Evolutionary conservation across 2,888 invertebrate genomes (phyloP), one percentile per base, ranked within the genome.

Genomic region (Drosophila testacea): DNA sequence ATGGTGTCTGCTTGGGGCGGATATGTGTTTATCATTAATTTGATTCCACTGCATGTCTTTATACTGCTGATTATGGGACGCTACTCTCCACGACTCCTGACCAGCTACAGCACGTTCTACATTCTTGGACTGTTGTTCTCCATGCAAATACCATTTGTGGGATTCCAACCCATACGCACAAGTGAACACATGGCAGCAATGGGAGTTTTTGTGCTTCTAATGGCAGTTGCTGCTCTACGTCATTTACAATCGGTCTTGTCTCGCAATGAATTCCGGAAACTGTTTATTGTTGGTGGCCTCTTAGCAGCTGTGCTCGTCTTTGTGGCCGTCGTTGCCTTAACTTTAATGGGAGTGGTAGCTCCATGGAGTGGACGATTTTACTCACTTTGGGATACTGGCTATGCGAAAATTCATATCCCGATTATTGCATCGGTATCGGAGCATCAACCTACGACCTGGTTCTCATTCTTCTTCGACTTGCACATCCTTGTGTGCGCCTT

Each of bases 1-100:
- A 99, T 99, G 99, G 99, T 99, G 2, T 99, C 99, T 72, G 99
- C 99, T 79, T 99, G 99, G 99, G 99, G 99, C 83, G 99, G 99
- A 76, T 99, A 99, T 91, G 99, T 99, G 42, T 99, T 99, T 92
- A 99, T 99, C 88, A 99, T 99, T 91, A 99, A 99, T 93, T 93
- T 99, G 90, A 99, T 99, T 80, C 99, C 99, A 0, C 94, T 99
- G 10, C 99, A 99, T 91, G 99, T 99, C 4, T 98, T 99, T 93
- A 96, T 96, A 2, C 93, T 99, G 42, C 94, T 99, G 47, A 93
- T 99, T 48, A 99, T 99, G 98, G 99, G 99, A 42, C 94, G 99
- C 59, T 99, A 96, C 93, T 98, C 98, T 1, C 96, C 96, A 90
- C 94, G 98, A 52, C 93, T 99, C 52, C 97, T 98, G 91, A 97